Evolutionary conservation across 2,797 vertebrate genomes (phyloP), one percentile per base, ranked within the genome.

Genomic region (Betta splendens): DNA sequence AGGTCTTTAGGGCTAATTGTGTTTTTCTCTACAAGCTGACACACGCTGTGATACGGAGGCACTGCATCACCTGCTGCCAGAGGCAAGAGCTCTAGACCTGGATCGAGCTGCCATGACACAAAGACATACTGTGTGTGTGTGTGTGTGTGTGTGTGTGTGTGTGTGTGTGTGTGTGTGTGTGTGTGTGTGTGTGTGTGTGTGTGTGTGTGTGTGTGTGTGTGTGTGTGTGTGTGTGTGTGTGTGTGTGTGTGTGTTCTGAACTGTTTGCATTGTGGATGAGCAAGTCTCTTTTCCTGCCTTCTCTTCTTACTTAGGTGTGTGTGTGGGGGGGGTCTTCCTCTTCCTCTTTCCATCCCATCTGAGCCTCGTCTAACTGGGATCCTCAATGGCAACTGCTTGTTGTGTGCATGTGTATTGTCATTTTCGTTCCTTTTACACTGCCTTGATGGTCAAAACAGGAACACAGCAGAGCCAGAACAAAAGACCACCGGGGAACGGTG

Each of bases 381-480:
- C 81, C 81, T 58, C 28, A 32, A 53, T 55, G 83, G 62, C 60
- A 31, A 59, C 42, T 52, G 43, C 47, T 60, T 26, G 23, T 62
- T 52, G 44, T 37, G 32, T 13, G 32, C 75, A 63, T 37, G 32
- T 13, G 32, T 75, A 63, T 77, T 82, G 65, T 78, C 33, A 77
- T 81, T 76, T 75, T 55, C 69, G 74, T 48, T 67, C 33, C 47
- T 54, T 61, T 29, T 43, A 43, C 36, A 6, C 38, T 5, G 36
- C 42, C 36, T 72, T 51, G 22, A 57, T 40, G 66, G 23, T 72
- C 72, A 81, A 87, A 89, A 89, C 87, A 89, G 87, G 87, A 89
- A 88, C 59, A 76, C 35, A 28, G 37, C 22, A 18, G 47, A 55
- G 57, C 40, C 21, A 29, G 72, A 74, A 87, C 82, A 87, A 86